Conservation (phyloP, 2,113 vertebrate genomes). For the Poecile atricapillus region DNA sequence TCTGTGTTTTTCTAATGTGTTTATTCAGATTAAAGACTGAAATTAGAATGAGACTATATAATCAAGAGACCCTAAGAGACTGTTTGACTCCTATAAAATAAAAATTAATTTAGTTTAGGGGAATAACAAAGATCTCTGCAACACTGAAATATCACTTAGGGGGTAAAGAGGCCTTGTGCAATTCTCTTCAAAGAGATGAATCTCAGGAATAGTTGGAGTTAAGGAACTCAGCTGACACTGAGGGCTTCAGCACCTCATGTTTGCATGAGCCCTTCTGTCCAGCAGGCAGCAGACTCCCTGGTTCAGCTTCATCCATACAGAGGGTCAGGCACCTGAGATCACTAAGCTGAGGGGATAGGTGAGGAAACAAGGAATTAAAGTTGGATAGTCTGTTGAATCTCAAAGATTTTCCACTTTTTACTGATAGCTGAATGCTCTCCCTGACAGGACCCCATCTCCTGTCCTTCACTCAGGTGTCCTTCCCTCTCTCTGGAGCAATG, state of each 20-base stretch:
- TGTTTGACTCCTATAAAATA: neutral
- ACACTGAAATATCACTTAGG: neutral
- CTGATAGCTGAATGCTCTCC: neutral
- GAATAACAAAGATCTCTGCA: neutral
- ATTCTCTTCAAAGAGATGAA: neutral
- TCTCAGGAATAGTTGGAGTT: neutral
- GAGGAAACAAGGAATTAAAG: neutral
- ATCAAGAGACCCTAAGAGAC: slow-evolving; percentile 28
- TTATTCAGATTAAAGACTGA: slow-evolving; percentile 56
- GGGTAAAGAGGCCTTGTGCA: neutral
- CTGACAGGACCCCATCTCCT: neutral
- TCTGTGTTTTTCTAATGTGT: slow-evolving; percentile 43
- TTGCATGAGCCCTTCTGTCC: neutral
- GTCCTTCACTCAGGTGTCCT: neutral
- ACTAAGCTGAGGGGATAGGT: neutral
- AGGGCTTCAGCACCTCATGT: neutral
- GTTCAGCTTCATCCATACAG: neutral
- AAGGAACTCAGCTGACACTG: neutral
- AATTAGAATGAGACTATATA: slow-evolving; percentile 22
- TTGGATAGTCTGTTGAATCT: neutral
- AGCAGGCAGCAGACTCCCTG: neutral
- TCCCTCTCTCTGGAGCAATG: neutral
- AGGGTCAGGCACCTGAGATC: neutral
- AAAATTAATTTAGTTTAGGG: slow-evolving; percentile 26
- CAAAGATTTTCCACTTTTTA: neutral